Base-by-base conservation (phyloP, 2,113 vertebrate species). In the Perca flavescens region DNA sequence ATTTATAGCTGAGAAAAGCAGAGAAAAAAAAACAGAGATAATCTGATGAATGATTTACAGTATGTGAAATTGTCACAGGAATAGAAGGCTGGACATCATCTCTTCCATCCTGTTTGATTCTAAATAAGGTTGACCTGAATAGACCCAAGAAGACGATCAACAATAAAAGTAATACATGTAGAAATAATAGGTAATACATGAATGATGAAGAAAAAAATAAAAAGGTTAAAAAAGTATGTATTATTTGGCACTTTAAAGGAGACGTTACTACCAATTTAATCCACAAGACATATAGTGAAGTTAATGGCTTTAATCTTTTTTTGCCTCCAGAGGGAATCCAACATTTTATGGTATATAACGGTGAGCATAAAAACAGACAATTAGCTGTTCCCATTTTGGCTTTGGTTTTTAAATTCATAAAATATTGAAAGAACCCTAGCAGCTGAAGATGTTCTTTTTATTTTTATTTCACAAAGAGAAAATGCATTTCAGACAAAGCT, bases 381-480 rank as follows among this genome's bases (percentile, higher is more conserved):
- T 57, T 9, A 47, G 40, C 31, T 54, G 19, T 31, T 40, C 66
- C 2, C 36, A 64, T 49, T 36, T 21, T 28, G 52, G 4, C 9
- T 11, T 21, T 53, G 66, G 40, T 40, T 14, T 54, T 9, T 61
- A 63, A 84, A 73, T 56, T 9, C n/a, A 36, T 61, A 70, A 86
- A 76, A 47, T 9, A 83, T 31, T 54, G 50, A 46, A 75, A 65
- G 69, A 70, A 19, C 5, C 1, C 9, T 52, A 6, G 49, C 49
- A n/a, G 61, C 36, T 54, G 73, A 76, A 40, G 67, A 56, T 68
- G 67, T 6, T 43, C 0, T 40, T 1, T 36, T 65, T n/a, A n/a
- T n/a, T 82, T 86, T 82, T 78, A 79, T 86, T 87, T 71, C 4
- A 87, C 74, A 79, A 43, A 75, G 53, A 79, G 43, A 54, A 76